These are phyloP conservation scores for Troides helena DNA, from an alignment of 2,888 invertebrate species.

Conservation along the genomic window DNA sequence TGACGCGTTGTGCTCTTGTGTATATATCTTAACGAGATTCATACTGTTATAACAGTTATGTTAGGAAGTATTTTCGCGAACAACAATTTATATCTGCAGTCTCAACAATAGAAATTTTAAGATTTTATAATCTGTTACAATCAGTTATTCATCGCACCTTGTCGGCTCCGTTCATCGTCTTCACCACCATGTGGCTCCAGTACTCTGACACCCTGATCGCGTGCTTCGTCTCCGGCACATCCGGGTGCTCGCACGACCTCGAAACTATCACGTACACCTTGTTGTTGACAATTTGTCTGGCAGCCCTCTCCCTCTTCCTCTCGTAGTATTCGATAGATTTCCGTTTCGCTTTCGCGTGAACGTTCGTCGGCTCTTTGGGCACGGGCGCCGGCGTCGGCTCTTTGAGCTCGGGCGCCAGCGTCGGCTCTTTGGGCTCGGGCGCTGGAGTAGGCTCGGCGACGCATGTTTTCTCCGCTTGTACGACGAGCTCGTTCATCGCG, in stretches of 20 bases:
- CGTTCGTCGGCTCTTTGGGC: slow-evolving; percentile 38
- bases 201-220: slow-evolving; percentile 89
- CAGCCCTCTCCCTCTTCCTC: slow-evolving; percentile 24
- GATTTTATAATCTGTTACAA: no score
- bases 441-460: not conserved
- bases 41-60: no score
- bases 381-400: not conserved
- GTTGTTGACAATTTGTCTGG: slow-evolving; percentile 16
- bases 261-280: slow-evolving; percentile 77
- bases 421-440: not conserved
- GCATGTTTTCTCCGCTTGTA: slow-evolving; percentile 31
- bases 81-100: no score
- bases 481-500: slow-evolving; percentile 30
- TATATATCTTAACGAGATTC: no score
- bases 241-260: slow-evolving; percentile 84
- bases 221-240: slow-evolving; percentile 83
- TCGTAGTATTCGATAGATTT: slow-evolving; percentile 47
- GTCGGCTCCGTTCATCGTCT: slow-evolving; percentile 80
- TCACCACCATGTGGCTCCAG: slow-evolving; percentile 93
- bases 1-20: no score
- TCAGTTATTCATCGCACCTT: slow-evolving; percentile 50
- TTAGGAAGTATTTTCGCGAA: no score
- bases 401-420: no score
- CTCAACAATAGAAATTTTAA: no score
- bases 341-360: slow-evolving; percentile 61